Base-by-base conservation (phyloP, 1,140 invertebrate species). In the Drosophila triauraria region DNA sequence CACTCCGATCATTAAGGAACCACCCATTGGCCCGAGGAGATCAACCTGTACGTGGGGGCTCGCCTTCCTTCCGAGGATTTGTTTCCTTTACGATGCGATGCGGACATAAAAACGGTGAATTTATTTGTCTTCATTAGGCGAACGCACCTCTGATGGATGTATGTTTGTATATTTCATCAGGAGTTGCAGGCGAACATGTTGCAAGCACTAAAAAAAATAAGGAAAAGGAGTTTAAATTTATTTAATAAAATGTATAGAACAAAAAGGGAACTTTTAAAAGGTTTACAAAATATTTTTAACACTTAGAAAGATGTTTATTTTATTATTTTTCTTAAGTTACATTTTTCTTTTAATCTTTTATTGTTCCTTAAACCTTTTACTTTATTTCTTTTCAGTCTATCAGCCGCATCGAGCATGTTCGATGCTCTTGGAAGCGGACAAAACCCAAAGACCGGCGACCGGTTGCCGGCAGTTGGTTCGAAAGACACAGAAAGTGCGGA, bases 391-490 rank as follows among this genome's bases (percentile, higher is more conserved):
- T 56, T 23, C 53, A 56, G 53, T 56, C 35, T 10, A 2, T 0
- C 12, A 12, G 50, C 40, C 8, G 35, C 20, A n/a, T 20, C 50
- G n/a, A 57, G 17, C 60, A 57, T 20, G 60, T 40, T 62, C n/a
- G 60, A 20, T 10, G 12, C 23, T 10, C 9, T 20, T 20, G 23
- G 10, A 17, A 38, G 35, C 50, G 60, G 32, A 62, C 32, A 62
- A 62, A 62, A 62, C 60, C 23, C 60, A 62, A 58, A 20, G 62
- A 12, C 47, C 17, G 38, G 38, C 47, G 61, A 48, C 35, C 63
- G 68, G 20, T 51, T n/a, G 32, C 10, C 40, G 47, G 5, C 17
- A 64, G 62, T 64, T 44, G 27, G 38, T 32, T 61, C 17, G 38
- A 43, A 60, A 60, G 23, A 20, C 60, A 59, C 20, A 2, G 12